Percentiles rank a stretch among this genome's conserved stretches.
phyloP scores from a whole-genome alignment of 2,888 invertebrate species.

The Resseliella maxima region DNA sequence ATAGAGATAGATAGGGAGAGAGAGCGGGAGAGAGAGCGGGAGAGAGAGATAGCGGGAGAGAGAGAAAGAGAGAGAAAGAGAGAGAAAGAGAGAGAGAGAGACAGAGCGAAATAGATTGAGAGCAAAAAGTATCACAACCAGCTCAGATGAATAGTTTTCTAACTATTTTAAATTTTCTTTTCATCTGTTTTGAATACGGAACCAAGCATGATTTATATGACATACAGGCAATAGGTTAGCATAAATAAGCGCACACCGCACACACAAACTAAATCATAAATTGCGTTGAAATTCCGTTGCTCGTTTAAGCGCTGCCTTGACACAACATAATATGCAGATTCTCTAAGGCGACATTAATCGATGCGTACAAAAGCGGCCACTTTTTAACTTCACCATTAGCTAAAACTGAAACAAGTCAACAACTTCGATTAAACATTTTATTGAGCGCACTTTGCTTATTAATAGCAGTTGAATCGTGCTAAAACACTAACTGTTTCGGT shows the following conservation, averaged over 20 bases:
- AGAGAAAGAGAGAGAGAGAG: too few relatives aligned
- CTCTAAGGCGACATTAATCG: not conserved
- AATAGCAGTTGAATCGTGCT: conserved; percentile 4
- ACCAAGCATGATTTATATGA: not conserved
- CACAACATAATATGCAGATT: not conserved
- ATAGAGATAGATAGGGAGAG: too few relatives aligned
- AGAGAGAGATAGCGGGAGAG: too few relatives aligned
- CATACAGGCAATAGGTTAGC: not conserved
- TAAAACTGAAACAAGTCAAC: not conserved
- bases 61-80: too few relatives aligned
- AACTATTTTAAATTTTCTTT: conserved; percentile 11
- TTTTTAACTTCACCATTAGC: not conserved
- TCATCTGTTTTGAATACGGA: not conserved
- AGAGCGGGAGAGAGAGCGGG: too few relatives aligned
- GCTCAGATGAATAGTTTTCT: not conserved
- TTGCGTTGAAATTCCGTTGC: not conserved
- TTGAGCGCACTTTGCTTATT: conserved; percentile 4
- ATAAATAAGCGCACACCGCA: too few relatives aligned
- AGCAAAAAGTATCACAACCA: not conserved
- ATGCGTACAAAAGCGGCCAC: not conserved
- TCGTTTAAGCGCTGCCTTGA: not conserved
- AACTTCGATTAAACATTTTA: conserved; percentile 42
- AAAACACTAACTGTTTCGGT: not conserved
- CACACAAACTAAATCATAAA: not conserved
- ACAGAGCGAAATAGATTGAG: not conserved